Percentiles rank a stretch among this genome's conserved stretches.
phyloP scores from a whole-genome alignment of 1,140 invertebrate species.

The Hestina assimilis region DNA sequence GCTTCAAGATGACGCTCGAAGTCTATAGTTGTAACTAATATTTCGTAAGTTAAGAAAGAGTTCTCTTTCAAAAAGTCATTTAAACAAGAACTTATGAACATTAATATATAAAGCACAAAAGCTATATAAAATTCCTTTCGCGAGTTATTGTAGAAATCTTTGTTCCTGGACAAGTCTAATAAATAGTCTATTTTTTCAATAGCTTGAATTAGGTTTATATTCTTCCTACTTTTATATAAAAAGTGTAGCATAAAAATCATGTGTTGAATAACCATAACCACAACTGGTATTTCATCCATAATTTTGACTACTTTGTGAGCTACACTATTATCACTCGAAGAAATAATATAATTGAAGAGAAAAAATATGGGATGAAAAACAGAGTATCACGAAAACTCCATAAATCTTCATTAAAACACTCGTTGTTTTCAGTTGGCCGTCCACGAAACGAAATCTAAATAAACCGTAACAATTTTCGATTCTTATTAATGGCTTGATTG shows the following conservation, averaged over 20 bases:
- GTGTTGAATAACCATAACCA: slow-evolving; percentile 40
- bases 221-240: slow-evolving; percentile 25
- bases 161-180: slow-evolving; percentile 32
- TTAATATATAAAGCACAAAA: slow-evolving; percentile 8
- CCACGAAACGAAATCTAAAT: slow-evolving; percentile 32
- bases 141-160: slow-evolving; percentile 34
- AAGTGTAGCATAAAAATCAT: slow-evolving; percentile 27
- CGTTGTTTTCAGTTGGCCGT: slow-evolving; percentile 20
- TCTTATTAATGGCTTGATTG: slow-evolving; percentile 25
- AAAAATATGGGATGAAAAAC: slow-evolving; percentile 1
- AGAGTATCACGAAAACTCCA: slow-evolving; percentile 13
- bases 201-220: slow-evolving; percentile 34
- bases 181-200: slow-evolving; percentile 39
- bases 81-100: slow-evolving; percentile 4
- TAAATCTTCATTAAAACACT: slow-evolving; percentile 35
- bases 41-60: neutral
- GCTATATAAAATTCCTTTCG: slow-evolving; percentile 23
- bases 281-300: slow-evolving; percentile 35
- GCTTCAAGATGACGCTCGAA: slow-evolving; percentile 46
- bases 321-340: neutral
- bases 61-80: neutral
- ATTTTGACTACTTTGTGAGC: slow-evolving; percentile 16
- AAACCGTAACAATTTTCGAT: slow-evolving; percentile 46
- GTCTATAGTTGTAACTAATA: slow-evolving; percentile 35
- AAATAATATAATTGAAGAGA: neutral